Conservation (phyloP, 2,888 invertebrate genomes). For the Apoderus coryli region DNA sequence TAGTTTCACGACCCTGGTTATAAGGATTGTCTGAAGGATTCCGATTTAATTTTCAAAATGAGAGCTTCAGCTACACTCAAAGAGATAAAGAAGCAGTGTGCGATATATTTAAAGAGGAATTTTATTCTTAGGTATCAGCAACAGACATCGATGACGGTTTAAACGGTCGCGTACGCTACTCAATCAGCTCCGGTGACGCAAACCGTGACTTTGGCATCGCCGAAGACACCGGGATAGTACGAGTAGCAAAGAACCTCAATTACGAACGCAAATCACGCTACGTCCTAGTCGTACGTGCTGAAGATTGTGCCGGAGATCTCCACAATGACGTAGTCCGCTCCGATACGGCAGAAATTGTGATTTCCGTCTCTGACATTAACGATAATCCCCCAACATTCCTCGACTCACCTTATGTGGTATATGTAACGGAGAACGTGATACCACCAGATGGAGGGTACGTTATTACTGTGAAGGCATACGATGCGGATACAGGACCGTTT, state of each 20-base stretch:
- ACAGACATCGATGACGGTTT: conserved; percentile 77
- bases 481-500: conserved; percentile 82
- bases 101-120: no score
- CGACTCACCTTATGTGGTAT: conserved; percentile 87
- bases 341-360: conserved; percentile 68
- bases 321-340: conserved; percentile 40
- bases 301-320: conserved; percentile 70
- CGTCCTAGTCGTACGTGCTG: conserved; percentile 68
- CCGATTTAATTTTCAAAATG: conserved; percentile 5
- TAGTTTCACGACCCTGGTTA: not conserved
- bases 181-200: conserved; percentile 76
- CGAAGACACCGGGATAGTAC: conserved; percentile 80
- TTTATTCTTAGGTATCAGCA: conserved; percentile 67
- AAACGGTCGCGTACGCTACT: conserved; percentile 85
- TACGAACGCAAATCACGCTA: conserved; percentile 82
- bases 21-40: not conserved
- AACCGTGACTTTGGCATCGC: conserved; percentile 85
- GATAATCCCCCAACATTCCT: conserved; percentile 87
- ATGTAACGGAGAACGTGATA: conserved; percentile 85
- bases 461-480: conserved; percentile 72
- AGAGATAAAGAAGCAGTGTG: no score
- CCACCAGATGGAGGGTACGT: conserved; percentile 63
- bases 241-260: conserved; percentile 86
- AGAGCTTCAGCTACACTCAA: no score
- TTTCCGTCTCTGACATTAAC: conserved; percentile 81